Base-by-base conservation (phyloP, 2,113 vertebrate species). In the Dasyornis broadbenti region DNA sequence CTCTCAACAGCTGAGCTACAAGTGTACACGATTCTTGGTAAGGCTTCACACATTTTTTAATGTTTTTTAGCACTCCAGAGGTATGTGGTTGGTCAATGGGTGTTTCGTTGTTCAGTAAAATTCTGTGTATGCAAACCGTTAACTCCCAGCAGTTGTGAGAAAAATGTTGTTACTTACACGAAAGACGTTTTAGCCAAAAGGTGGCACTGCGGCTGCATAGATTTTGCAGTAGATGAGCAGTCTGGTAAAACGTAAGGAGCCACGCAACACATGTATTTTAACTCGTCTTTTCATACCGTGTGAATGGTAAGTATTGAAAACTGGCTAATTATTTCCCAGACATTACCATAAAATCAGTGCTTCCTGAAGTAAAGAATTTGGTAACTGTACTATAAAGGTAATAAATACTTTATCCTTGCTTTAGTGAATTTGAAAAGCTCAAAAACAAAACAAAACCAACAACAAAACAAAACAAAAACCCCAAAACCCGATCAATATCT, bases 191-290 rank as follows among this genome's bases (percentile, higher is more conserved):
- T 86, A 95, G 92, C 98, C 98, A 96, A 98, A 98, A 98, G 98
- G 97, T 98, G 98, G 98, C 98, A 96, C 96, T 98, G 94, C 94
- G 90, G 95, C 94, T 95, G 93, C 97, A 95, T 9, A 81, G 91
- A 95, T 85, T 54, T 59, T 66, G 28, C 76, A 53, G 54, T 7
- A n/a, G 33, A 17, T 15, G 59, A 63, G 49, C 20, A 52, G 49
- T 8, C 49, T 65, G 31, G n/a, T 28, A 50, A 84, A 61, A 28
- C 15, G 52, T 39, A 47, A 59, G 10, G 27, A 82, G 44, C 22
- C 26, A 10, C 30, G 39, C 50, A 9, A 6, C 30, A 16, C 1
- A 0, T 7, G n/a, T 11, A 10, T 50, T 86, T 49, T 49, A 91
- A 70, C 59, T 68, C 31, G 1, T 9, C 31, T 73, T 91, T 84